Conservation (phyloP, 2,797 vertebrate species). For the Denticeps clupeoides region DNA sequence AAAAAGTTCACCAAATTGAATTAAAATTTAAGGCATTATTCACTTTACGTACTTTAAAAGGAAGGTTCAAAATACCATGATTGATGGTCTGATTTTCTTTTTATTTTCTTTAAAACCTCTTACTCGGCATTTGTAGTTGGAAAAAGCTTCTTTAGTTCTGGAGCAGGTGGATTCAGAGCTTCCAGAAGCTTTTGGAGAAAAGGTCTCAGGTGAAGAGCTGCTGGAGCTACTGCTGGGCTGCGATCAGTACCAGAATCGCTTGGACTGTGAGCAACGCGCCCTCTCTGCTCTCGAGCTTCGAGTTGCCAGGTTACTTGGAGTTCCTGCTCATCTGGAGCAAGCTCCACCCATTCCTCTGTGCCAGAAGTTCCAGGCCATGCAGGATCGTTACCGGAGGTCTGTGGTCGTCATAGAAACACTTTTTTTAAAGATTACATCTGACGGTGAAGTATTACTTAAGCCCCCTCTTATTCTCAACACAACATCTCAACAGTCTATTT, state of each 20-base stretch:
- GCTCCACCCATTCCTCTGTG: slow-evolving; percentile 50
- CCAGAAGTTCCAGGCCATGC: slow-evolving; percentile 69
- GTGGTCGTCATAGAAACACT: too few species aligned
- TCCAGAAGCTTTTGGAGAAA: slow-evolving; percentile 51
- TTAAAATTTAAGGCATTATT: too few species aligned
- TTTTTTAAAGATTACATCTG: too few species aligned
- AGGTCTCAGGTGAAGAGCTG: slow-evolving; percentile 58
- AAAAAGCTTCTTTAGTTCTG: slow-evolving; percentile 65
- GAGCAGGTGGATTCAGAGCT: slow-evolving; percentile 76
- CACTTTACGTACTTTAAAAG: too few species aligned
- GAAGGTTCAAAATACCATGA: too few species aligned
- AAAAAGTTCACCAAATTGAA: too few species aligned
- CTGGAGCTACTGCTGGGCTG: slow-evolving; percentile 58
- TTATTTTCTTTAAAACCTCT: too few species aligned
- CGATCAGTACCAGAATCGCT: slow-evolving; percentile 62
- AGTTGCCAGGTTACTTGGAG: slow-evolving; percentile 52
- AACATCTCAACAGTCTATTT: neutral
- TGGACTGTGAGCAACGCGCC: slow-evolving; percentile 69
- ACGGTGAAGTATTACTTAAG: too few species aligned
- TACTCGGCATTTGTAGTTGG: slow-evolving; percentile 56
- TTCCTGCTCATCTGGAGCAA: slow-evolving; percentile 47
- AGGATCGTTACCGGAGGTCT: slow-evolving; percentile 66
- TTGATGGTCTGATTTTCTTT: too few species aligned
- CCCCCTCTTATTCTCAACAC: too few species aligned
- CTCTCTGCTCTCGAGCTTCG: slow-evolving; percentile 69